Conservation (phyloP, 2,888 invertebrate species). For the Drosophila flavopinicola region DNA sequence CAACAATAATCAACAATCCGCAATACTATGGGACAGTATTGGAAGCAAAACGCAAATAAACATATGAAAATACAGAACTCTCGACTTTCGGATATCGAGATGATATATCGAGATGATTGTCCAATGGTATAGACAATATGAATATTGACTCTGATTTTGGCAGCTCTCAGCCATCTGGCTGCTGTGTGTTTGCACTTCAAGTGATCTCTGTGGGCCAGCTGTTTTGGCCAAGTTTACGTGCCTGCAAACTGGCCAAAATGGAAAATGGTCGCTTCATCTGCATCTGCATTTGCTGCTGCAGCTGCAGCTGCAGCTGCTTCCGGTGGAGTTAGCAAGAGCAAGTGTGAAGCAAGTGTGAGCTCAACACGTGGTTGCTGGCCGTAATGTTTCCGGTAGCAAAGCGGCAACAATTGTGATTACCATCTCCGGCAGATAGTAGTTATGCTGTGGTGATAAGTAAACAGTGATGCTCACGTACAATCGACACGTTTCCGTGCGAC, state of each 20-base stretch:
- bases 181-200: constrained; percentile 5
- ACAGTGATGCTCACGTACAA: constrained; percentile 61
- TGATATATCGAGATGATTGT: neutral
- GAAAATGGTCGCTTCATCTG: constrained; percentile 1
- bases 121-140: neutral
- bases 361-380: constrained; percentile 61
- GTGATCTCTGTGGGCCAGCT: constrained; percentile 23
- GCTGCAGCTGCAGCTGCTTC: too few relatives aligned
- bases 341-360: too few relatives aligned
- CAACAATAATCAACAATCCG: neutral
- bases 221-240: constrained; percentile 58
- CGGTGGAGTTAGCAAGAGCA: constrained; percentile 31
- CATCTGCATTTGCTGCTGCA: too few relatives aligned
- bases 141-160: neutral
- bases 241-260: constrained; percentile 35
- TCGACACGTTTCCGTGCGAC: constrained; percentile 67
- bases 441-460: constrained; percentile 53
- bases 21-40: neutral
- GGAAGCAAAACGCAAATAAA: neutral
- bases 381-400: constrained; percentile 43
- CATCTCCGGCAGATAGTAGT: constrained; percentile 33
- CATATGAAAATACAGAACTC: neutral
- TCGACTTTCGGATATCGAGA: too few relatives aligned
- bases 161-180: neutral
- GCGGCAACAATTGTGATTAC: constrained; percentile 24